A percentile compares a stretch with the other conserved stretches of the same genome.
Conservation (phyloP, 2,113 vertebrate genomes). For the Protomyctophum bolini region DNA sequence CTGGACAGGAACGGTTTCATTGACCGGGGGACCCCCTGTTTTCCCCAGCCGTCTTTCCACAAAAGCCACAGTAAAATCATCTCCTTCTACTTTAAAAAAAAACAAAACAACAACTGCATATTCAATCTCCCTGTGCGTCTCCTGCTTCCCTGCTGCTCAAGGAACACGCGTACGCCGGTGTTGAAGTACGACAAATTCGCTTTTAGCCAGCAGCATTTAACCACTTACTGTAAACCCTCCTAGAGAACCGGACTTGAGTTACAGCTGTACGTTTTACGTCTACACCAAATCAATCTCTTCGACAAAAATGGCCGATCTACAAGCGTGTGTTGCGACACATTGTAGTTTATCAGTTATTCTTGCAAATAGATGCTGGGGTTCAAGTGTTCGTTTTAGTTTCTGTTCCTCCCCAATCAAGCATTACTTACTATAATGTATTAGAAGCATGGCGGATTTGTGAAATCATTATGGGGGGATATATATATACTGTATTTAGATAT, state of each 20-base stretch:
- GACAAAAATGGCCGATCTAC: too few relatives aligned
- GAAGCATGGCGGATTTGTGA: conserved; percentile 59
- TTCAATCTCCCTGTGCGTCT: conserved; percentile 10
- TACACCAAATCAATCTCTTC: too few relatives aligned
- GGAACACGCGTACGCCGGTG: conserved; percentile 51
- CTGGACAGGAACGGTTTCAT: conserved; percentile 46
- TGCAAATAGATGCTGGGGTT: conserved; percentile 6
- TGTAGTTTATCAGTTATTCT: conserved; percentile 52
- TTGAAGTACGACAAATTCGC: conserved; percentile 41
- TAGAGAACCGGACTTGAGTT: too few relatives aligned
- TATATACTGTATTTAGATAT: conserved; percentile 76
- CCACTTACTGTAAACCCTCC: too few relatives aligned
- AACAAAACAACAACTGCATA: conserved; percentile 38
- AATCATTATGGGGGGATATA: conserved; percentile 61
- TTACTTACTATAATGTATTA: conserved; percentile 59
- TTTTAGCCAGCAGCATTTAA: too few relatives aligned
- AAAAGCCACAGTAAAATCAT: conserved; percentile 60
- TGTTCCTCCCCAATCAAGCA: conserved; percentile 39
- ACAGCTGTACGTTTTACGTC: too few relatives aligned
- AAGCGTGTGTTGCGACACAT: neutral
- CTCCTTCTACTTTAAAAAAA: conserved; percentile 17
- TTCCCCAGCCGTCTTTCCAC: conserved; percentile 43
- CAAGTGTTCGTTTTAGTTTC: conserved; percentile 36
- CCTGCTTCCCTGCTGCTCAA: conserved; percentile 41
- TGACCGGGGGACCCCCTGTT: conserved; percentile 20